These are phyloP conservation scores for Zelostemma sp. DNA, from an alignment of 1,140 invertebrate genomes.

Conservation along the genomic window DNA sequence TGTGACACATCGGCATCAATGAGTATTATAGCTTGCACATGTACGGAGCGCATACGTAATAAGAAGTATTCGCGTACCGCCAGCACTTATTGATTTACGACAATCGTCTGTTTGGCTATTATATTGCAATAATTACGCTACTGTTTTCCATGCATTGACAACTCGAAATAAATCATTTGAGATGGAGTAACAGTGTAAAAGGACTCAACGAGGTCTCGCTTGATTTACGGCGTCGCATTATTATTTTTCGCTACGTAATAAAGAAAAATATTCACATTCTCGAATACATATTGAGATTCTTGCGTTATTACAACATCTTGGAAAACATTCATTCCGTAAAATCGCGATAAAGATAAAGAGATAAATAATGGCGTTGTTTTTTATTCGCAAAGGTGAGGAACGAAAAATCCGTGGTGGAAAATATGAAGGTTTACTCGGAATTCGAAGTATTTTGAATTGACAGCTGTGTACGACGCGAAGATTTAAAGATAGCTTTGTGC, in stretches of 20 bases:
- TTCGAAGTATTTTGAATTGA: conserved; percentile 16
- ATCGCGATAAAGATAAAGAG: too few species aligned
- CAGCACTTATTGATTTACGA: conserved; percentile 41
- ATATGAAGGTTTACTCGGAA: not conserved
- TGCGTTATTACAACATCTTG: conserved; percentile 30
- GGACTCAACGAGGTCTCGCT: conserved; percentile 29
- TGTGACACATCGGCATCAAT: not conserved
- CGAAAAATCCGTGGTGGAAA: not conserved
- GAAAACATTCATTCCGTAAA: too few species aligned
- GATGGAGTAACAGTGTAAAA: conserved; percentile 13
- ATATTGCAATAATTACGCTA: conserved; percentile 50
- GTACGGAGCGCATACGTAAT: too few species aligned
- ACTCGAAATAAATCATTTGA: conserved; percentile 33
- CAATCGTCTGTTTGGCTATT: conserved; percentile 36
- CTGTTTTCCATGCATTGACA: conserved; percentile 40
- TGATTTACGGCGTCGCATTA: conserved; percentile 28
- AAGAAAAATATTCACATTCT: conserved; percentile 26
- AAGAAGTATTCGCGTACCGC: conserved; percentile 22
- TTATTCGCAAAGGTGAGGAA: not conserved
- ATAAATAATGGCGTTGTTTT: too few species aligned
- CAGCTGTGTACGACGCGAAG: conserved; percentile 14
- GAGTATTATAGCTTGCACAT: too few species aligned
- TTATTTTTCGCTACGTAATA: conserved; percentile 29
- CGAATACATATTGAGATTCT: not conserved
- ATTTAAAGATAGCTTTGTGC: conserved; percentile 8